phyloP scores from a whole-genome alignment of 2,113 vertebrate genomes.

The Leptobrachium leishanense region DNA sequence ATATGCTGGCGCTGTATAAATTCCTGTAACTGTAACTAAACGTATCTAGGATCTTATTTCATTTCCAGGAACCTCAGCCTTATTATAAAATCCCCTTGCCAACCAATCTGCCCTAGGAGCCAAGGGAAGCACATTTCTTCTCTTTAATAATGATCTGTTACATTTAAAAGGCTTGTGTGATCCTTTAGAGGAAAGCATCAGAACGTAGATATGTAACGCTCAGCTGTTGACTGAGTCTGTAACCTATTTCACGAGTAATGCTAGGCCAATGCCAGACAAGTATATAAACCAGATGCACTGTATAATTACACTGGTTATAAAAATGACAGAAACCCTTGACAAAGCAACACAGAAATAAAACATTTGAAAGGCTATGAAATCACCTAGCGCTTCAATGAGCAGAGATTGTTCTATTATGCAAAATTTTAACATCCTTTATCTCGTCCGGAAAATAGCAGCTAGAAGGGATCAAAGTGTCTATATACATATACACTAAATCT shows the following conservation, averaged over 20 bases:
- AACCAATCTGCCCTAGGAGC: slow-evolving; percentile 37
- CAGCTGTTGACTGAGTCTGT: slow-evolving; percentile 7
- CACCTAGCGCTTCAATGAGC: background rate
- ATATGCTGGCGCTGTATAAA: too few species aligned
- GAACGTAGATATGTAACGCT: background rate
- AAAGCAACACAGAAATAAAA: slow-evolving; percentile 1
- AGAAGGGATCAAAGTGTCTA: background rate
- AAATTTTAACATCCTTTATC: background rate
- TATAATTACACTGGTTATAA: slow-evolving; percentile 1
- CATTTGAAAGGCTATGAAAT: background rate
- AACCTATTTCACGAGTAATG: slow-evolving; percentile 22
- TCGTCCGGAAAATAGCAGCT: background rate
- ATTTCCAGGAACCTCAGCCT: slow-evolving; percentile 21
- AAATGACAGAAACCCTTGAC: slow-evolving; percentile 2
- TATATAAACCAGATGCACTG: slow-evolving; percentile 33
- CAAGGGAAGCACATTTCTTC: slow-evolving; percentile 16
- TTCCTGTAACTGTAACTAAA: too few species aligned
- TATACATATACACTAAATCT: too few species aligned
- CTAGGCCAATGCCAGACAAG: slow-evolving; percentile 1
- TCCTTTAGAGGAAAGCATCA: slow-evolving; percentile 7
- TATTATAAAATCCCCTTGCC: slow-evolving; percentile 34
- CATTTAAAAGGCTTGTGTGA: slow-evolving; percentile 14
- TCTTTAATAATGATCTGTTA: slow-evolving; percentile 40
- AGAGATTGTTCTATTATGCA: background rate
- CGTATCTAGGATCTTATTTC: slow-evolving; percentile 35